Evolutionary conservation across 2,113 vertebrate species (phyloP), one percentile per base, ranked within the genome.

Genomic region (Limnothrissa miodon): DNA sequence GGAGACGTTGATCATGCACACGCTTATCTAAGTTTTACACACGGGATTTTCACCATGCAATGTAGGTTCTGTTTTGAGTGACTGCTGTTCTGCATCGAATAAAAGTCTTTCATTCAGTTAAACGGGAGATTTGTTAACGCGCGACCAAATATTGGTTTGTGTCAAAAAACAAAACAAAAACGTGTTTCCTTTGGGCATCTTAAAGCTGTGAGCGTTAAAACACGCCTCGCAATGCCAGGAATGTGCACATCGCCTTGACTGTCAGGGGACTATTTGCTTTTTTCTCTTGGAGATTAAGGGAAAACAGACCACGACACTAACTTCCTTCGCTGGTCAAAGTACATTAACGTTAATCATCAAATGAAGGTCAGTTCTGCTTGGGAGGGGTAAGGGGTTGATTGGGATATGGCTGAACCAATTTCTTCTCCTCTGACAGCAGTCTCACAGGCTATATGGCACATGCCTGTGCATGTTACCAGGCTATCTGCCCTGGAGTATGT

Each of bases 391-490:
- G 59, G 25, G 29, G 62, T 1, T 39, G 29, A 56, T 33, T 70
- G 25, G 33, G 66, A 33, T 3, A 36, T 4, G 66, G 66, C 66
- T 74, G 66, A 74, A 74, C 29, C 13, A 25, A 23, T 29, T 66
- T 8, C 13, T 17, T 74, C 13, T 13, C 66, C 11, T 5, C 62
- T 17, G 53, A 56, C 17, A 23, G 29, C 13, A 36, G 13, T 74
- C 13, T 11, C 36, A 29, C 33, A 19, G 48, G 25, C 62, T 33
- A 2, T 70, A 70, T 42, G 29, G 15, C 3, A 78, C 83, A 81
- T 81, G 83, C 81, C 66, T 81, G 45, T 70, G 39, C 83, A 81
- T 84, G 83, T 66, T 17, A 6, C 59, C 4, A 62, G n/a, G 59
- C 25, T 62, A 29, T n/a, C 25, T 62, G 59, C 59, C n/a, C 59